phyloP scores from a whole-genome alignment of 2,113 vertebrate genomes.

The Pseudorectes ferrugineus region DNA sequence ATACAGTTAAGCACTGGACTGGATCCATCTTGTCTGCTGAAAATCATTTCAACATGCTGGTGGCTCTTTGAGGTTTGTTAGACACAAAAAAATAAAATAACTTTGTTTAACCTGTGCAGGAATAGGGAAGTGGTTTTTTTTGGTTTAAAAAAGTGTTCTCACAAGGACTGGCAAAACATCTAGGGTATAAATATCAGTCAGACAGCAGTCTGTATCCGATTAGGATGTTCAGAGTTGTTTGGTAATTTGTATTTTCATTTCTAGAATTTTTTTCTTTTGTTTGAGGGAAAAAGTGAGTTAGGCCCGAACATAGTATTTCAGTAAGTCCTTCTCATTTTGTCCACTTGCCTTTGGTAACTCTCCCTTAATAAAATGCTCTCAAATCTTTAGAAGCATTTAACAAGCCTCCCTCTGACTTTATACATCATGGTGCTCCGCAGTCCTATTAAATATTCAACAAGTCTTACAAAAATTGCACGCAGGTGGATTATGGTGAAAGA shows the following conservation, averaged over 20 bases:
- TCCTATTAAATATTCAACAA: conserved; percentile 59
- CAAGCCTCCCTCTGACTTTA: conserved; percentile 18
- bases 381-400: conserved; percentile 35
- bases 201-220: background rate
- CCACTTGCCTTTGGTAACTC: conserved; percentile 42
- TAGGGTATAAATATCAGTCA: background rate
- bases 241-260: background rate
- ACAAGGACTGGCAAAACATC: background rate
- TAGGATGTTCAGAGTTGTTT: background rate
- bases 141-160: background rate
- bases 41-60: background rate
- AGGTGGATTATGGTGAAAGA: conserved; percentile 18
- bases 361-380: conserved; percentile 57
- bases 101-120: background rate
- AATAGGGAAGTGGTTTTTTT: background rate
- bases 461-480: conserved; percentile 26
- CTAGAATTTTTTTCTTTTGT: background rate
- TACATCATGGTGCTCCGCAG: background rate
- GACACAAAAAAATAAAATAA: background rate
- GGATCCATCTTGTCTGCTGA: background rate
- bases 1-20: background rate
- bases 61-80: background rate
- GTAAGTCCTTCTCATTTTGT: conserved; percentile 2
- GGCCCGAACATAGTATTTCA: background rate
- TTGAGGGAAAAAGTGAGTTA: background rate